Percentiles rank a stretch among this genome's conserved stretches.
phyloP scores from a whole-genome alignment of 2,113 vertebrate genomes.

The Eidolon helvum region DNA sequence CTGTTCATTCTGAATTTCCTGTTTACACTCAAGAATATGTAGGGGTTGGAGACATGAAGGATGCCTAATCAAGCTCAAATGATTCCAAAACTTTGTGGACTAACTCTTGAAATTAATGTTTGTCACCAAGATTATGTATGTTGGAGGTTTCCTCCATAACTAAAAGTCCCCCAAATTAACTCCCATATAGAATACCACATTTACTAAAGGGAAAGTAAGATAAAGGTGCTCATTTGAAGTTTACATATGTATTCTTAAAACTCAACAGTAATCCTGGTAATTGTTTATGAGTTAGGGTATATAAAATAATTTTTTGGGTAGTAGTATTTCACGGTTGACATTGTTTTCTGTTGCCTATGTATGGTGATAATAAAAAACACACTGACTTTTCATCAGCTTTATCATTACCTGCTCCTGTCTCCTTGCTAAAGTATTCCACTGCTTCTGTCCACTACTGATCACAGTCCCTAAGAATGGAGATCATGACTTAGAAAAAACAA shows the following conservation, averaged over 20 bases:
- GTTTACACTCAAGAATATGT: neutral
- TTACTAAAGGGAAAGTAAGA: neutral
- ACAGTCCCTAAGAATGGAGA: neutral
- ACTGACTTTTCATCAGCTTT: neutral
- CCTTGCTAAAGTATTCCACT: neutral
- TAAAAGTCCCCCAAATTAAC: neutral
- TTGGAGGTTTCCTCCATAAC: too few relatives aligned
- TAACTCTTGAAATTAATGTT: neutral
- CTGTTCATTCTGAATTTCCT: neutral
- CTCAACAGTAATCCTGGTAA: neutral
- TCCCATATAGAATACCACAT: neutral
- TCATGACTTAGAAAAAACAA: neutral
- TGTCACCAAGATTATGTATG: neutral
- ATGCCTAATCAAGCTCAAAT: neutral
- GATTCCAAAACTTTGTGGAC: neutral
- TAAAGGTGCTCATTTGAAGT: neutral
- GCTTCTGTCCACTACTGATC: neutral
- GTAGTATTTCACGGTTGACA: neutral
- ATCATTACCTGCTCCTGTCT: rapidly evolving
- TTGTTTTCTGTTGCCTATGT: neutral
- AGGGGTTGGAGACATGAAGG: neutral
- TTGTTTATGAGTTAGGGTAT: neutral
- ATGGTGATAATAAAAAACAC: neutral
- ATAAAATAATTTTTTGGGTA: rapidly evolving
- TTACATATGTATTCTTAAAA: neutral